phyloP scores from a whole-genome alignment of 2,888 invertebrate species.

The Limnephilus marmoratus region DNA sequence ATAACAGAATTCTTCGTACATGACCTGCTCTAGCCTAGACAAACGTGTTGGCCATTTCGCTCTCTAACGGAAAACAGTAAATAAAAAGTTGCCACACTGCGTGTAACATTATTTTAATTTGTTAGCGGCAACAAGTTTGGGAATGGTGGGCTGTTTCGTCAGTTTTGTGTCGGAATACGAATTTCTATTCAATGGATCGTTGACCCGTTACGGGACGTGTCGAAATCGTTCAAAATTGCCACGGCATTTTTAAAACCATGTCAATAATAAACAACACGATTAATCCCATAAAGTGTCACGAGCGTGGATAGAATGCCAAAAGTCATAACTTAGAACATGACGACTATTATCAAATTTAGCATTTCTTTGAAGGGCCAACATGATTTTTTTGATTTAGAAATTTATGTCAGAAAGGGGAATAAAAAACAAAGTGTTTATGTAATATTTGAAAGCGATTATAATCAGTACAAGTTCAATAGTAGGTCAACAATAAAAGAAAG shows the following conservation, averaged over 20 bases:
- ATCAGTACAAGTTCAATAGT: not conserved
- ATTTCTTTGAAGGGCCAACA: not conserved
- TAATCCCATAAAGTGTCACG: not conserved
- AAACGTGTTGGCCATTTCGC: not conserved
- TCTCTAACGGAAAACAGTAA: slow-evolving; percentile 14
- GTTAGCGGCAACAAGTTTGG: not conserved
- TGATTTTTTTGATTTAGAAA: not conserved
- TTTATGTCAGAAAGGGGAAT: not conserved
- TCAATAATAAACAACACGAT: not conserved
- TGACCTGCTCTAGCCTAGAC: not conserved
- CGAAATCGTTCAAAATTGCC: not conserved
- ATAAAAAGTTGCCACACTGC: slow-evolving; percentile 7
- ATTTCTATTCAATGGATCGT: slow-evolving; percentile 25
- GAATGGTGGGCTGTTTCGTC: slow-evolving; percentile 16
- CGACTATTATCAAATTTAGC: not conserved
- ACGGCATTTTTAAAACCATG: not conserved
- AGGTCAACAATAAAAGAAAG: not conserved
- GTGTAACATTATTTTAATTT: slow-evolving; percentile 8
- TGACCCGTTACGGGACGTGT: slow-evolving; percentile 11
- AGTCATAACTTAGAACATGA: not conserved
- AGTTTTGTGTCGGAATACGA: slow-evolving; percentile 31
- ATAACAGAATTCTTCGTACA: not conserved
- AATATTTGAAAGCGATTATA: not conserved
- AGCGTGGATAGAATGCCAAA: not conserved
- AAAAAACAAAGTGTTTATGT: not conserved